phyloP scores from a whole-genome alignment of 1,140 invertebrate genomes.

The Trachymyrmex cornetzi region DNA sequence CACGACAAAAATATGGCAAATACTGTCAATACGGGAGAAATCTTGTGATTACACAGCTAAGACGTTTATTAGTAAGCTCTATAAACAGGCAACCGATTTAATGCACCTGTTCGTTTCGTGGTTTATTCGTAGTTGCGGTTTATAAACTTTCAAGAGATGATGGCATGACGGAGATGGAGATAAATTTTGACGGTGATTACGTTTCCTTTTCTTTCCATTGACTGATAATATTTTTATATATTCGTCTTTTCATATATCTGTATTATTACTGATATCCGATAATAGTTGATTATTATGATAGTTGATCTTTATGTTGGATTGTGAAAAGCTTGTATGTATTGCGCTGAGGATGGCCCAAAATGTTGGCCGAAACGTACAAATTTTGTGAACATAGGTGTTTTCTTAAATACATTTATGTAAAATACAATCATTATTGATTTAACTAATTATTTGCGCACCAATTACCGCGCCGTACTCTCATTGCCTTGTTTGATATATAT shows the following conservation, averaged over 20 bases:
- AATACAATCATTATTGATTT: too few species aligned
- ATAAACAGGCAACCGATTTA: slow-evolving; percentile 48
- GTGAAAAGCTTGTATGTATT: too few species aligned
- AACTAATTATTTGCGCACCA: too few species aligned
- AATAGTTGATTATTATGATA: neutral
- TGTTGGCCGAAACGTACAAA: too few species aligned
- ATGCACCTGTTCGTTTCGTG: slow-evolving; percentile 58
- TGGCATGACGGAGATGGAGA: neutral
- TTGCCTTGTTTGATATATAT: too few species aligned
- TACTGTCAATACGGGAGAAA: slow-evolving; percentile 48
- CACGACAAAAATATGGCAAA: slow-evolving; percentile 36
- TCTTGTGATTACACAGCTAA: slow-evolving; percentile 23
- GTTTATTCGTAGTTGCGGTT: slow-evolving; percentile 25
- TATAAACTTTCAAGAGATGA: neutral
- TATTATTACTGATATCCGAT: neutral
- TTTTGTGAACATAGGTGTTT: too few species aligned
- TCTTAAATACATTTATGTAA: too few species aligned
- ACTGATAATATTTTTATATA: neutral
- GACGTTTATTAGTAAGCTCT: slow-evolving; percentile 50
- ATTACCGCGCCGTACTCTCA: too few species aligned
- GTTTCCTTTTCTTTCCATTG: neutral
- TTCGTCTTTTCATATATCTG: neutral
- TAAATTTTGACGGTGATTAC: neutral
- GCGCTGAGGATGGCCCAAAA: too few species aligned
- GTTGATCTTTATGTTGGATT: too few species aligned